These are phyloP conservation scores for Villa cingulata DNA, from an alignment of 2,888 invertebrate genomes.

Conservation along the genomic window DNA sequence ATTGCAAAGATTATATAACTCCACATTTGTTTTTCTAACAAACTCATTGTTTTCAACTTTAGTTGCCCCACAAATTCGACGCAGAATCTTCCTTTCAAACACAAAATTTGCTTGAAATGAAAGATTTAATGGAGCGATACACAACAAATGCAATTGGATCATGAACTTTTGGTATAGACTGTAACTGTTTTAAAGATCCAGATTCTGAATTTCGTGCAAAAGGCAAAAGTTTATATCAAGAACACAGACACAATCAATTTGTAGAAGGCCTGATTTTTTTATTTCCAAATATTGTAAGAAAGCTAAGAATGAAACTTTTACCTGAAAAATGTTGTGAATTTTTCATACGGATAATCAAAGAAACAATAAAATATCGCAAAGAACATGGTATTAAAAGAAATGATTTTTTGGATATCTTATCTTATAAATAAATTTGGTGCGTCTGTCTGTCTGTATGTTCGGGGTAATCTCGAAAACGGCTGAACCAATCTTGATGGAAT, in stretches of 20 bases:
- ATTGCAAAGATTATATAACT: too few species aligned
- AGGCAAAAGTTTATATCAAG: constrained; percentile 17
- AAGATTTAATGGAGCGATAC: constrained; percentile 34
- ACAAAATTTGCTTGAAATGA: constrained; percentile 35
- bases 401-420: constrained; percentile 22
- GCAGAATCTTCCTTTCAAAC: too few species aligned
- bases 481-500: too few species aligned
- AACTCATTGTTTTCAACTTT: too few species aligned
- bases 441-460: too few species aligned
- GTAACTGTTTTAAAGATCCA: constrained; percentile 34
- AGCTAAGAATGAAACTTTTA: neutral
- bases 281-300: constrained; percentile 5
- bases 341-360: constrained; percentile 30
- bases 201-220: constrained; percentile 25
- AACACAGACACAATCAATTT: constrained; percentile 15
- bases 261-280: neutral
- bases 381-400: constrained; percentile 19
- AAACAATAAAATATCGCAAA: constrained; percentile 21
- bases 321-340: constrained; percentile 21
- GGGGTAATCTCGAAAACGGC: too few species aligned
- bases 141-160: constrained; percentile 40
- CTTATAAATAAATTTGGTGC: too few species aligned
- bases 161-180: constrained; percentile 38
- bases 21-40: too few species aligned
- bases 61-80: too few species aligned